These are phyloP conservation scores for Lophura nycthemera DNA, from an alignment of 2,113 vertebrate species.

Conservation along the genomic window DNA sequence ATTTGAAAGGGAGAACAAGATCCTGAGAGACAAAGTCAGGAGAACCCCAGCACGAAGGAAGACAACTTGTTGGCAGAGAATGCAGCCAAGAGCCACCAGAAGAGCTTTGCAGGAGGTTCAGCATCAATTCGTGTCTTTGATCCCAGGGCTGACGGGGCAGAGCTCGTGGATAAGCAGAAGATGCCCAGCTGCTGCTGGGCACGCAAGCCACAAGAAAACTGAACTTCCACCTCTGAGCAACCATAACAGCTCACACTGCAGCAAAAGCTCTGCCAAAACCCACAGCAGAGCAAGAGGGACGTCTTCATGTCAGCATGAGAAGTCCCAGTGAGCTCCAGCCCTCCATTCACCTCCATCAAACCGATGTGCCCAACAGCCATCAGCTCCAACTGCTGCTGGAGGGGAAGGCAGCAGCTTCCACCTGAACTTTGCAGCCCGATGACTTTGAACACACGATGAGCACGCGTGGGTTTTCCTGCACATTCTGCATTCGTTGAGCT, in stretches of 20 bases:
- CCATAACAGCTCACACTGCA: accelerated
- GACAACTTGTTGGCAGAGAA: neutral
- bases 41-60: neutral
- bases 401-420: neutral
- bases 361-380: accelerated
- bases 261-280: neutral
- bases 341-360: neutral
- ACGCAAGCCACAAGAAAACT: accelerated
- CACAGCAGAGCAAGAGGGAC: accelerated
- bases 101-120: neutral
- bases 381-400: no score
- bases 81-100: neutral
- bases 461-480: accelerated
- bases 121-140: accelerated
- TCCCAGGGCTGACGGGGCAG: accelerated
- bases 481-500: accelerated
- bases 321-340: accelerated
- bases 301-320: accelerated
- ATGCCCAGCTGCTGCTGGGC: neutral
- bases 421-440: neutral
- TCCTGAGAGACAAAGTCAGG: neutral
- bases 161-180: no score
- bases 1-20: neutral
- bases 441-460: accelerated
- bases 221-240: neutral